Evolutionary conservation across 1,140 invertebrate genomes (phyloP), one percentile per base, ranked within the genome.

Genomic region (Geopemphigus sp.): DNA sequence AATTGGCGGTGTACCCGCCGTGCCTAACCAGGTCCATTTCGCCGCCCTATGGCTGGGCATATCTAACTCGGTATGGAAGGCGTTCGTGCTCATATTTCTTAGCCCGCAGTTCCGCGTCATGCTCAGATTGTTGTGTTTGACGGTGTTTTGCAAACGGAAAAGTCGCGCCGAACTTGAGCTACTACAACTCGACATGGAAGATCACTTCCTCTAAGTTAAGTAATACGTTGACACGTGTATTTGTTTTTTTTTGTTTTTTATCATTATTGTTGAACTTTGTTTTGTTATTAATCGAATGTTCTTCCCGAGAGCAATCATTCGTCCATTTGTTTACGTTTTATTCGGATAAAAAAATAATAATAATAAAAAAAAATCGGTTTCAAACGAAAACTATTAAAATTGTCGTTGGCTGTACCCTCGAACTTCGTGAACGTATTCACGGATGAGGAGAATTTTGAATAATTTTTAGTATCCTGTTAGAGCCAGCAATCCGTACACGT

Each of bases 51-150:
- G 96, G 96, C 87, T 98, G 81, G 96, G 95, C 6, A 91, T 98
- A 82, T 88, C 95, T 80, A 97, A 97, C 87, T 96, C 94, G 64
- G 95, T 95, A 84, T 96, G 94, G 93, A 98, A 98, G 87, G 92
- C 95, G 76, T 86, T 98, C 64, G 93, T 98, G 82, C 92, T 97
- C 83, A 88, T 95, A 80, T 89, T 91, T 53, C 88, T 97, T 85
- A 96, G 95, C 86, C 93, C 93, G 22, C 93, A 95, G 85, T 98
- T 98, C 87, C 89, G 96, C 73, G 88, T 94, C 66, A 93, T 94
- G 32, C 88, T 95, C 78, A 89, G 93, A 82, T 91, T 95, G 82
- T 90, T 97, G 83, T 96, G 94, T 86, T 87, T 95, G 85, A 95
- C 93, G n/a, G 88, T 95, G 81, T 96, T 93, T 86, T 96, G 94